A percentile compares a stretch with the other conserved stretches of the same genome.
phyloP scores from a whole-genome alignment of 2,797 vertebrate genomes.

The Pachyuromys duprasi region DNA sequence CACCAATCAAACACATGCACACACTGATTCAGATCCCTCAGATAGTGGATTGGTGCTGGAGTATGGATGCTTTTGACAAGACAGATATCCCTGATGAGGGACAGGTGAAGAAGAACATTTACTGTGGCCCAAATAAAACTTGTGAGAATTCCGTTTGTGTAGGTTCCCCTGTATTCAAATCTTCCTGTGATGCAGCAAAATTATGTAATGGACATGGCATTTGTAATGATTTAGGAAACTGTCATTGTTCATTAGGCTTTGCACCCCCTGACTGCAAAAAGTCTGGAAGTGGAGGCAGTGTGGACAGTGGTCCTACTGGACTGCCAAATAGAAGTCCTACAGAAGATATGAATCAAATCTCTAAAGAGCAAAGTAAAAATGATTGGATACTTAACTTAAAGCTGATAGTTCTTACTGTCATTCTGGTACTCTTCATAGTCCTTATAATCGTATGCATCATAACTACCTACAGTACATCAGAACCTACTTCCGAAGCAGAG shows the following conservation, averaged over 20 bases:
- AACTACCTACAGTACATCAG: accelerated
- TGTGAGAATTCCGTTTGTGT: slow-evolving; percentile 37
- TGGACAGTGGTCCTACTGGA: slow-evolving; percentile 59
- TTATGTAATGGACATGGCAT: slow-evolving; percentile 65
- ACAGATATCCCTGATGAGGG: accelerated
- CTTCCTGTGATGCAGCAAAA: accelerated
- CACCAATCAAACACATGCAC: accelerated
- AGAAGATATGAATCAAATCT: accelerated
- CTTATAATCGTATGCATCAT: not conserved
- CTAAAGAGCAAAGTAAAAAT: accelerated
- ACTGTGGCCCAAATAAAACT: not conserved
- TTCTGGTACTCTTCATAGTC: not conserved
- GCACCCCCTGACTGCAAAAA: slow-evolving; percentile 66
- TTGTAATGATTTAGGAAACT: slow-evolving; percentile 80
- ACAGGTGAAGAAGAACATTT: not conserved
- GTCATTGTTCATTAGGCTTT: slow-evolving; percentile 75
- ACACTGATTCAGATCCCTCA: not conserved
- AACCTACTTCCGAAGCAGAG: not conserved
- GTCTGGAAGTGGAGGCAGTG: slow-evolving; percentile 68
- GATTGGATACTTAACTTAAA: accelerated
- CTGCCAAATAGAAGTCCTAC: accelerated
- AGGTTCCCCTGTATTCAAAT: accelerated
- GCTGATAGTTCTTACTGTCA: accelerated
- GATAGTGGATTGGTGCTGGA: slow-evolving; percentile 63
- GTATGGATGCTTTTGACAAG: accelerated